phyloP scores from a whole-genome alignment of 2,888 invertebrate genomes.

The Apeira syringaria region DNA sequence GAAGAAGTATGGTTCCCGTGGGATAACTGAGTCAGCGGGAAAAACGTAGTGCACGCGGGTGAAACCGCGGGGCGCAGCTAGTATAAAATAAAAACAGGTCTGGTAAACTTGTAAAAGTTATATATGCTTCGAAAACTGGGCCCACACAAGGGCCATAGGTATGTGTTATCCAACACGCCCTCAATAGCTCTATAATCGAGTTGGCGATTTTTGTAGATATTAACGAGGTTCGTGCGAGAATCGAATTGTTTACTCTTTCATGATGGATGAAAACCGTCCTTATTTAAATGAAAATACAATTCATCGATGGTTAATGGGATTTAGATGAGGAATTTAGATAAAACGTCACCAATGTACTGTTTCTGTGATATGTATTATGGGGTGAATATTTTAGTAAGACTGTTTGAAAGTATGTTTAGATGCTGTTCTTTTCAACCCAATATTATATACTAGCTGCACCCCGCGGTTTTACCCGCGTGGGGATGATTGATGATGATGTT shows the following conservation, averaged over 20 bases:
- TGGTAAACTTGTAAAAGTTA: neutral
- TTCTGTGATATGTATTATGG: too few relatives aligned
- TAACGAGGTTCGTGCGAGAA: neutral
- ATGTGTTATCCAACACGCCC: constrained; percentile 18
- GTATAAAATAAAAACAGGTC: too few relatives aligned
- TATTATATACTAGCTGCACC: too few relatives aligned
- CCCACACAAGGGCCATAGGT: constrained; percentile 1
- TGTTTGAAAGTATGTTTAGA: too few relatives aligned
- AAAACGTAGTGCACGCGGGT: too few relatives aligned
- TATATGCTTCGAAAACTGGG: neutral
- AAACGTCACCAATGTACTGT: neutral
- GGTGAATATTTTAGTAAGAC: too few relatives aligned
- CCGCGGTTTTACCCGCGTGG: too few relatives aligned
- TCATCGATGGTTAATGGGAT: neutral
- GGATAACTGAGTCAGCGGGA: too few relatives aligned
- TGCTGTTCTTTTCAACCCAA: too few relatives aligned
- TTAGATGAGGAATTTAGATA: neutral
- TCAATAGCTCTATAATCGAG: constrained; percentile 14
- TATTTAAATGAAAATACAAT: neutral
- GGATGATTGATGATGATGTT: too few relatives aligned
- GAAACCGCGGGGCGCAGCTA: too few relatives aligned
- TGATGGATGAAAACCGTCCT: constrained; percentile 3
- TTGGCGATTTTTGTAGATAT: constrained; percentile 11
- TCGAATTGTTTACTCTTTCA: constrained; percentile 1
- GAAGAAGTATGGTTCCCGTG: too few relatives aligned